Percentiles rank a stretch among this genome's conserved stretches.
Evolutionary conservation across 2,113 vertebrate species (phyloP).

Genomic region (Oostethus manadensis): DNA sequence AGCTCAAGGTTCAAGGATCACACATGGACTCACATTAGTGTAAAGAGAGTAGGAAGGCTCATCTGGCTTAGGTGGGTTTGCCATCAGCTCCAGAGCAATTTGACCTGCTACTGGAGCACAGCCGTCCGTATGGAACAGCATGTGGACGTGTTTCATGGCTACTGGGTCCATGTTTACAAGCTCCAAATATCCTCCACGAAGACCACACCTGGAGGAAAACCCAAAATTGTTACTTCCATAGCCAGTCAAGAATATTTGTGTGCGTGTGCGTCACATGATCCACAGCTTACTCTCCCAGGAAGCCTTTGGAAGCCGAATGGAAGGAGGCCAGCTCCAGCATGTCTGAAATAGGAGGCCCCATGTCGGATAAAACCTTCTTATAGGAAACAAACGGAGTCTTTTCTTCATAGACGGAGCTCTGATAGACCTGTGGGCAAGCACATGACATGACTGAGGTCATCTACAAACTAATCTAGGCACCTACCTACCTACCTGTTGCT

Average conservation of each 20-base stretch:
- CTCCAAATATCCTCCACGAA: slow-evolving; percentile 73
- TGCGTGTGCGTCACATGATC: neutral
- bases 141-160: slow-evolving; percentile 29
- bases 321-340: slow-evolving; percentile 70
- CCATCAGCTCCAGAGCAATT: slow-evolving; percentile 67
- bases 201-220: slow-evolving; percentile 60
- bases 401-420: slow-evolving; percentile 55
- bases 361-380: slow-evolving; percentile 70
- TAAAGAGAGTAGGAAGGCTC: slow-evolving; percentile 65
- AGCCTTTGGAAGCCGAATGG: slow-evolving; percentile 72
- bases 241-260: neutral
- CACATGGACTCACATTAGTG: slow-evolving; percentile 27
- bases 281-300: slow-evolving; percentile 67
- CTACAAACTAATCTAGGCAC: neutral
- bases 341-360: slow-evolving; percentile 61
- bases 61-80: slow-evolving; percentile 62
- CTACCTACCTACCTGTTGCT: too few relatives aligned
- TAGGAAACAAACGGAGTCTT: slow-evolving; percentile 67
- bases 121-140: neutral
- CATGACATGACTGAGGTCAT: neutral
- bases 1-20: too few relatives aligned
- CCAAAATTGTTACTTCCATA: neutral
- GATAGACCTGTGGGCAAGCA: slow-evolving; percentile 65
- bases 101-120: slow-evolving; percentile 49
- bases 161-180: slow-evolving; percentile 68